Evolutionary conservation across 1,140 invertebrate genomes (phyloP).

Genomic region (Macrobrachium nipponense): DNA sequence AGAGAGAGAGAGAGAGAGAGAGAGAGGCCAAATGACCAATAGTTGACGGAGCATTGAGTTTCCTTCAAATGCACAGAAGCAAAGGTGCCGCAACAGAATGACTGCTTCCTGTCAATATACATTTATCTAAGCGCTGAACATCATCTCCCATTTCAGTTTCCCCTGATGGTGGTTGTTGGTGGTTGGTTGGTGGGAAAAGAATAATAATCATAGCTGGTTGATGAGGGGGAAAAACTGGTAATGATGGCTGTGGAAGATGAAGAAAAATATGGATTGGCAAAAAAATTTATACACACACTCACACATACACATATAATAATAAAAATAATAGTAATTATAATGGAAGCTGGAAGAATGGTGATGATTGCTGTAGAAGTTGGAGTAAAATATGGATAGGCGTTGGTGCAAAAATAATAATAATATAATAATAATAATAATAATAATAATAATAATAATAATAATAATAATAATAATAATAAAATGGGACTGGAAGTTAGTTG

Average conservation of each 20-base stretch:
- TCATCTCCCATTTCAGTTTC: conserved; percentile 16
- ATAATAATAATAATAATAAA: background rate
- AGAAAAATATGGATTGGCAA: background rate
- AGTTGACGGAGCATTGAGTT: too few species aligned
- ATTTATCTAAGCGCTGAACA: background rate
- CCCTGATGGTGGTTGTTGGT: background rate
- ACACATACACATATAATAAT: too few species aligned
- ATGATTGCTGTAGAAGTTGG: background rate
- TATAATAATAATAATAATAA: background rate
- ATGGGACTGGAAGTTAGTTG: too few species aligned
- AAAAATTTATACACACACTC: too few species aligned
- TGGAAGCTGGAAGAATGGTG: background rate
- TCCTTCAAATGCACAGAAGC: too few species aligned
- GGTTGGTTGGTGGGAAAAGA: background rate
- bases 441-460: background rate
- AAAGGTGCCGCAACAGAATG: too few species aligned
- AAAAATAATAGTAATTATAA: background rate
- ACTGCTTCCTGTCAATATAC: background rate
- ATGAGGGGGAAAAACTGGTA: background rate
- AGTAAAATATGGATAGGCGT: background rate
- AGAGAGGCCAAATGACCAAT: too few species aligned
- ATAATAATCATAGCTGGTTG: background rate
- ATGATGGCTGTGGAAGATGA: background rate
- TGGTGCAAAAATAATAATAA: background rate
- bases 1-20: too few species aligned